Evolutionary conservation across 2,797 vertebrate species (phyloP).

Genomic region (Phataginus tetradactyla): DNA sequence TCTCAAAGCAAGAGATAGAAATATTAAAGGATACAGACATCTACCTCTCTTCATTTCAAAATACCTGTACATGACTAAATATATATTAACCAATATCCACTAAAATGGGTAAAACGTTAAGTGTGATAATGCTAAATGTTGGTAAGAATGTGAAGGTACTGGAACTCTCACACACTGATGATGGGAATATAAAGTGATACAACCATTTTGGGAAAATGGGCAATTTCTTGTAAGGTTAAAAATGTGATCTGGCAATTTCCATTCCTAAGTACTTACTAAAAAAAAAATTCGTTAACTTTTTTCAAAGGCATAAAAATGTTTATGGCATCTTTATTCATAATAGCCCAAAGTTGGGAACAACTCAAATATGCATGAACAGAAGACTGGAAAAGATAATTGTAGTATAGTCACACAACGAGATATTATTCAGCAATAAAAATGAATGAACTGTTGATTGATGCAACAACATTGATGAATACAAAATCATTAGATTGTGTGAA

Average conservation of each 20-base stretch:
- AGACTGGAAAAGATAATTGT: neutral
- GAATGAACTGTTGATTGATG: neutral
- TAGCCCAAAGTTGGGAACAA: neutral
- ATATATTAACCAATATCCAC: neutral
- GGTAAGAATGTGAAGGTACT: neutral
- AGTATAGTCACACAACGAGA: neutral
- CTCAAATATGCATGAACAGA: neutral
- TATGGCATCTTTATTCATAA: neutral
- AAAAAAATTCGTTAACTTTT: slow-evolving; percentile 1
- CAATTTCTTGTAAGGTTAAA: slow-evolving; percentile 7
- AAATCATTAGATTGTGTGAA: neutral
- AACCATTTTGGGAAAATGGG: neutral
- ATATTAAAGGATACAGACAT: neutral
- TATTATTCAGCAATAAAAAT: neutral
- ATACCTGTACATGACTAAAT: neutral
- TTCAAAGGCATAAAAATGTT: neutral
- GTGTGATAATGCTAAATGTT: neutral
- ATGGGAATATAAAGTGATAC: neutral
- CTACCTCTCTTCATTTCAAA: neutral
- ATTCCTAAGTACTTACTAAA: neutral
- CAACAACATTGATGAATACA: neutral
- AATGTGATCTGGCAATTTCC: neutral
- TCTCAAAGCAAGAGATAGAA: neutral
- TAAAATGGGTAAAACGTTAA: neutral
- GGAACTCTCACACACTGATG: neutral